Evolutionary conservation across 1,140 invertebrate genomes (phyloP).

Genomic region (Drosophila rhopaloa): DNA sequence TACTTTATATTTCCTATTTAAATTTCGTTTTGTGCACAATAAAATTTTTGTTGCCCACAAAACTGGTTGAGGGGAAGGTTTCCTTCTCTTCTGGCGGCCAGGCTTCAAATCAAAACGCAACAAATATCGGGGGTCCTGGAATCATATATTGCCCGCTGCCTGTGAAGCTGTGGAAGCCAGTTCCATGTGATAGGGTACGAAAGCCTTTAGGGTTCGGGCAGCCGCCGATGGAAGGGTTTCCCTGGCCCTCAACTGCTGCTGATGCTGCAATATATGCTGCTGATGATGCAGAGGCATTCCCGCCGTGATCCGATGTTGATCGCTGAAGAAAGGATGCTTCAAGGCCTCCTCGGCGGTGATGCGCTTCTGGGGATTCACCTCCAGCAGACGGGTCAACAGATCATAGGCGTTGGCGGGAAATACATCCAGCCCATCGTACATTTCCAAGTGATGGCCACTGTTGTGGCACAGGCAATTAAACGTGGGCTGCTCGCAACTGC

Average conservation of each 20-base stretch:
- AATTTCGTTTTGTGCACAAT: constrained; percentile 26
- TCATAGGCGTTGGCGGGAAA: constrained; percentile 92
- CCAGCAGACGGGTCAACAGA: constrained; percentile 99
- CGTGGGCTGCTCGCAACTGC: constrained; percentile 71
- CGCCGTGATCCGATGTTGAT: constrained; percentile 55
- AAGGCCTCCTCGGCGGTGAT: constrained; percentile 99
- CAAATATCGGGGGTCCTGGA: neutral
- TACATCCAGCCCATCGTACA: constrained; percentile 63
- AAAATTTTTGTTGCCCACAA: constrained; percentile 8
- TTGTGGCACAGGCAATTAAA: constrained; percentile 77
- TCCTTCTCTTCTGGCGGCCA: neutral
- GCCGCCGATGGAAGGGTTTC: constrained; percentile 32
- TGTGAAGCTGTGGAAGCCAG: neutral
- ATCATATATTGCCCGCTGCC: neutral
- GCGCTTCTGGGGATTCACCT: constrained; percentile 98
- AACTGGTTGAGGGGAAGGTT: neutral
- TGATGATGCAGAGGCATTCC: constrained; percentile 37
- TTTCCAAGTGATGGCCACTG: constrained; percentile 52
- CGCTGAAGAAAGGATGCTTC: constrained; percentile 94
- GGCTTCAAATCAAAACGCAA: constrained; percentile 6
- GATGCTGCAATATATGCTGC: constrained; percentile 15
- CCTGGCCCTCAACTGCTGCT: constrained; percentile 14
- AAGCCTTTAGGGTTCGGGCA: constrained; percentile 41
- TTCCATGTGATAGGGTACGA: constrained; percentile 19
- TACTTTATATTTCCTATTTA: neutral